phyloP scores from a whole-genome alignment of 1,140 invertebrate genomes.

The Mesaphorura yosii region DNA sequence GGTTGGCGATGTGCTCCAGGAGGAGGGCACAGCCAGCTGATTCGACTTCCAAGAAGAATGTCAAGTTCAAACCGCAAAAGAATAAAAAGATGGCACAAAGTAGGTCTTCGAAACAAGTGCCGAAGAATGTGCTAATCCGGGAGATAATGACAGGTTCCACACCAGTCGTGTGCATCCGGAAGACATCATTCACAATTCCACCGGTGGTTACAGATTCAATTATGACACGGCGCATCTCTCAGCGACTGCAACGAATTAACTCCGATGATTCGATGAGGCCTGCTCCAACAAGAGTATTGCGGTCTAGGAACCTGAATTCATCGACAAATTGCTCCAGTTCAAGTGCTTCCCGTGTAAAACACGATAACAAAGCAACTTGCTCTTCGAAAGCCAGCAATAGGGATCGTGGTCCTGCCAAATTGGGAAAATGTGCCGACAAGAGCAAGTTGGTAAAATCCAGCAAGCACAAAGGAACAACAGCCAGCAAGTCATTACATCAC shows the following conservation, averaged over 20 bases:
- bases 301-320: slow-evolving; percentile 23
- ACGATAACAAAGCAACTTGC: neutral
- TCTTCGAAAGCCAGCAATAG: neutral
- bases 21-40: too few relatives aligned
- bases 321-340: neutral
- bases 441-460: neutral
- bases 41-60: too few relatives aligned
- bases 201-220: too few relatives aligned
- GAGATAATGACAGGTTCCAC: too few relatives aligned
- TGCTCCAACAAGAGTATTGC: slow-evolving; percentile 16
- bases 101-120: too few relatives aligned
- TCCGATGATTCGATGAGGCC: neutral
- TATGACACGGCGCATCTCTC: neutral
- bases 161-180: too few relatives aligned
- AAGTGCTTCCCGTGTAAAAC: neutral
- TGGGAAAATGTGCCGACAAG: neutral
- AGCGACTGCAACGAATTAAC: neutral
- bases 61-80: too few relatives aligned
- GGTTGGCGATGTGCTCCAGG: too few relatives aligned
- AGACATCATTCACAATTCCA: too few relatives aligned
- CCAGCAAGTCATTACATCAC: neutral
- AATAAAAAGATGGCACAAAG: too few relatives aligned
- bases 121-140: too few relatives aligned
- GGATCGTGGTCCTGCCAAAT: neutral
- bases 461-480: neutral